Evolutionary conservation across 2,113 vertebrate genomes (phyloP).

Genomic region (Puma concolor): DNA sequence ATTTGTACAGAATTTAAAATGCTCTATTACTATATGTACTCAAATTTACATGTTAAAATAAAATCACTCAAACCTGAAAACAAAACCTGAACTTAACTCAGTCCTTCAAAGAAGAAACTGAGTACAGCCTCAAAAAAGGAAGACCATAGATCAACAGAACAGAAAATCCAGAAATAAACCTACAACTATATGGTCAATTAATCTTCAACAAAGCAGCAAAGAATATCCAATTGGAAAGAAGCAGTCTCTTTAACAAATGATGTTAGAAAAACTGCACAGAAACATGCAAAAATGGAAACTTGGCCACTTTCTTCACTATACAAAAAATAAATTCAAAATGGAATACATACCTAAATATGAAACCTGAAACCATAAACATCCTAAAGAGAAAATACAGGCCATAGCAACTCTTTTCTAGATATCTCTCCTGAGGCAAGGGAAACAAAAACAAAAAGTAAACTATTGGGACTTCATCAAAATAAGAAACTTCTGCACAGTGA

Average conservation of each 20-base stretch:
- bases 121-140: background rate
- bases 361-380: background rate
- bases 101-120: constrained; percentile 22
- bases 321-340: background rate
- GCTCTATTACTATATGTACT: background rate
- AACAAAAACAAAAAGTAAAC: background rate
- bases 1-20: constrained; percentile 29
- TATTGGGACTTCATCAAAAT: background rate
- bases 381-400: background rate
- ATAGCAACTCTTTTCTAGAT: background rate
- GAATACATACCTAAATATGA: background rate
- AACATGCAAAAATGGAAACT: background rate
- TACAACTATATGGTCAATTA: background rate
- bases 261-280: background rate
- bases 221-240: background rate
- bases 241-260: background rate
- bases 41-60: constrained; percentile 10
- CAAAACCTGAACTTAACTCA: background rate
- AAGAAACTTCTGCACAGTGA: background rate
- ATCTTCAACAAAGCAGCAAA: background rate
- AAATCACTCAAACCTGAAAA: constrained; percentile 35
- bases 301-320: background rate
- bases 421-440: background rate
- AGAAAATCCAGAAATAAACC: background rate
- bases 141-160: background rate